Evolutionary conservation across 2,797 vertebrate species (phyloP).

Genomic region (Enteromius afrohamiltoni): DNA sequence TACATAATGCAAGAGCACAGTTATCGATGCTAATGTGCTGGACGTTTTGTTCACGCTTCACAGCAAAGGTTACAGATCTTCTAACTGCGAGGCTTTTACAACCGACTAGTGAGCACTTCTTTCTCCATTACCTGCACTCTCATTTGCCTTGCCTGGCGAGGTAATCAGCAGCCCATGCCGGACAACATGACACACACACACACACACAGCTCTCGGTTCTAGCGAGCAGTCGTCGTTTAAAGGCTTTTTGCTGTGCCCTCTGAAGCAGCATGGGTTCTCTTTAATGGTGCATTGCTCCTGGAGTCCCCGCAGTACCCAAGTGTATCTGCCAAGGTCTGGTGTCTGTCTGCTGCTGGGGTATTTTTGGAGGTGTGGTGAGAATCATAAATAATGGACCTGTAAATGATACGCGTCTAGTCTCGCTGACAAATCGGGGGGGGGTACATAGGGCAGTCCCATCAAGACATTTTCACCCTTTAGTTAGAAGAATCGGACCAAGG

Average conservation of each 20-base stretch:
- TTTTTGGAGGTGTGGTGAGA: slow-evolving; percentile 59
- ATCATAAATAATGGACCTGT: slow-evolving; percentile 64
- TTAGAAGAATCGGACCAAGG: not conserved
- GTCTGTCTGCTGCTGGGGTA: slow-evolving; percentile 57
- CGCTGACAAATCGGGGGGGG: slow-evolving; percentile 61
- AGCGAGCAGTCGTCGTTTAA: slow-evolving; percentile 40
- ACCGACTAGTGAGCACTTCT: slow-evolving; percentile 68
- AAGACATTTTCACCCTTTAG: slow-evolving; percentile 2
- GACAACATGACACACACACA: slow-evolving; percentile 38
- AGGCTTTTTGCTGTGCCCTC: slow-evolving; percentile 39
- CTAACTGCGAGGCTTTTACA: slow-evolving; percentile 65
- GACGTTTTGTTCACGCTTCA: slow-evolving; percentile 67
- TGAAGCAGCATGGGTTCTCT: slow-evolving; percentile 59
- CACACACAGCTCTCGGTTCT: slow-evolving; percentile 20
- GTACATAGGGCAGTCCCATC: slow-evolving; percentile 63
- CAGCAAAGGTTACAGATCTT: slow-evolving; percentile 72
- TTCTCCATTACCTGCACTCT: slow-evolving; percentile 74
- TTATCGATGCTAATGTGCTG: slow-evolving; percentile 66
- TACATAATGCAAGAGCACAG: slow-evolving; percentile 37
- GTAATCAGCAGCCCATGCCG: slow-evolving; percentile 64
- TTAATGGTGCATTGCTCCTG: slow-evolving; percentile 71
- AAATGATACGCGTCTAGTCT: slow-evolving; percentile 58
- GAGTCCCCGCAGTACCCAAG: slow-evolving; percentile 34
- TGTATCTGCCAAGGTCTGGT: slow-evolving; percentile 57
- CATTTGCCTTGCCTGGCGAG: slow-evolving; percentile 71